A percentile compares a stretch with the other conserved stretches of the same genome.
phyloP scores from a whole-genome alignment of 2,113 vertebrate genomes.

The Polyodon spathula region DNA sequence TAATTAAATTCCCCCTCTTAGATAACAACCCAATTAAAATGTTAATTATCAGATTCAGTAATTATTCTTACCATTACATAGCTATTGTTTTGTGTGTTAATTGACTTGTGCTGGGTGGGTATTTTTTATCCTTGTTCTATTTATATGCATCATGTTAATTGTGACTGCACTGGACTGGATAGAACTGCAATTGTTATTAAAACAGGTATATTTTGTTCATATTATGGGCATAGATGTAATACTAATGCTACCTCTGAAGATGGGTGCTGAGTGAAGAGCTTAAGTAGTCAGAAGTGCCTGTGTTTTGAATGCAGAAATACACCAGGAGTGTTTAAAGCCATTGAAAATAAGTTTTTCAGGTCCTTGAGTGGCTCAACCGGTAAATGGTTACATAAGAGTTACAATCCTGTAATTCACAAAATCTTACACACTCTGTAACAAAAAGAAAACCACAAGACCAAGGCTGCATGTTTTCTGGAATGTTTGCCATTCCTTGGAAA shows the following conservation, averaged over 20 bases:
- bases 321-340: too few species aligned
- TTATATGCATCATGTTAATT: neutral
- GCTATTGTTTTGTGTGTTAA: neutral
- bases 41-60: neutral
- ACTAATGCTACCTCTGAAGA: neutral
- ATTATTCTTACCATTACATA: neutral
- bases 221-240: neutral
- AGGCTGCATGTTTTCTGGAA: too few species aligned
- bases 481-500: too few species aligned
- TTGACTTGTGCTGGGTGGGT: neutral
- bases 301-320: too few species aligned
- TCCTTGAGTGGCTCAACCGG: too few species aligned
- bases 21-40: neutral
- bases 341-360: too few species aligned
- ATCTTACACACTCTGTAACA: too few species aligned
- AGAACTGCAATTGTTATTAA: neutral
- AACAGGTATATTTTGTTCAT: neutral
- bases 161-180: neutral
- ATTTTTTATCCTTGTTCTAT: neutral
- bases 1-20: neutral
- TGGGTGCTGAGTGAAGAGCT: neutral
- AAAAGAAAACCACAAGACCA: too few species aligned
- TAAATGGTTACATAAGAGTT: too few species aligned
- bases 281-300: neutral
- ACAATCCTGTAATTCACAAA: too few species aligned